A percentile compares a stretch with the other conserved stretches of the same genome.
Evolutionary conservation across 2,797 vertebrate species (phyloP).

Genomic region (Pachyuromys duprasi): DNA sequence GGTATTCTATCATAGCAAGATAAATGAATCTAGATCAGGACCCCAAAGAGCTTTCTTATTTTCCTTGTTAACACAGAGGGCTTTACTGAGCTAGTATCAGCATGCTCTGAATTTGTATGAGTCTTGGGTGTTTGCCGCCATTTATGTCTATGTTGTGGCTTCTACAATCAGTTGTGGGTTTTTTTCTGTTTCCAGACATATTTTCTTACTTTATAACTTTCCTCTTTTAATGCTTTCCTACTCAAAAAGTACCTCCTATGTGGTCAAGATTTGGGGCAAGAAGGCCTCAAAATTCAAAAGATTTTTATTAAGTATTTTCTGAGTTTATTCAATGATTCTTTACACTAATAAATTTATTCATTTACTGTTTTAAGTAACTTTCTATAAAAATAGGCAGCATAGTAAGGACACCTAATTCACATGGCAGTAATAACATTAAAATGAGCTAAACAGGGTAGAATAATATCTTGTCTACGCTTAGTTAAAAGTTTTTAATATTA

Average conservation of each 20-base stretch:
- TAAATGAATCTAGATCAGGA: background rate
- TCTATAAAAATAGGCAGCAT: background rate
- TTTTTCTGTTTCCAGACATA: background rate
- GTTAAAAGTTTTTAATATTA: background rate
- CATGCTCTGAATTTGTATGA: background rate
- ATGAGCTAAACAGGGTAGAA: background rate
- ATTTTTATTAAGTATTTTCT: conserved; percentile 21
- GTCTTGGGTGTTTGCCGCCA: background rate
- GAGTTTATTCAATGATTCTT: background rate
- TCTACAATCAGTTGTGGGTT: background rate
- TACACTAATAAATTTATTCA: background rate
- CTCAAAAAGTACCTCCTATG: background rate
- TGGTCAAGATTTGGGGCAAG: background rate
- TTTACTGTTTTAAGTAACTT: background rate
- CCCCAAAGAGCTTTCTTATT: background rate
- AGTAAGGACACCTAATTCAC: background rate
- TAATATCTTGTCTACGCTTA: background rate
- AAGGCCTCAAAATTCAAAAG: background rate
- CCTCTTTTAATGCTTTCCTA: background rate
- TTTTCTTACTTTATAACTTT: background rate
- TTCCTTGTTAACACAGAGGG: background rate
- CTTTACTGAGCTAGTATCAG: background rate
- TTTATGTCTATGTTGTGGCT: background rate
- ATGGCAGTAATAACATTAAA: background rate
- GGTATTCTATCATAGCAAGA: background rate